Base-by-base conservation (phyloP, 1,140 invertebrate genomes). In the Apis mellifera region DNA sequence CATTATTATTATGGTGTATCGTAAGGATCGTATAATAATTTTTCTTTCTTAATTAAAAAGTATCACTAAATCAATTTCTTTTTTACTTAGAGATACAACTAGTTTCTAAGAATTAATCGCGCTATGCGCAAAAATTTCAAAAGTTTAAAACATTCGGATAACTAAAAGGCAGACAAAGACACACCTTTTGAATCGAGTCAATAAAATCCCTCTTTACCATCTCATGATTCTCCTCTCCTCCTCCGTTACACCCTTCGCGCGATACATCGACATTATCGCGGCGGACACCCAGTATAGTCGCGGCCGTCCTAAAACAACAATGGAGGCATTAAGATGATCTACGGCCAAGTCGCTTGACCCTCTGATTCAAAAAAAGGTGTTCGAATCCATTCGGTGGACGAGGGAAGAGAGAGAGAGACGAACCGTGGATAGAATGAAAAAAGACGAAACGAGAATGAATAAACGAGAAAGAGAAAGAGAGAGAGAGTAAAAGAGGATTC, bases 281-380 rank as follows among this genome's bases (percentile, higher is more conserved):
- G 69, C 87, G 90, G 89, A 92, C 90, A 93, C 89, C 88, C 89
- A 85, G 89, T 91, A 92, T 91, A 92, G 89, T 89, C 90, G 87
- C 89, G 90, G 90, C 89, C 91, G 92, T 93, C 93, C 93, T 93
- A 93, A 93, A 93, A 93, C 92, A 93, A 93, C 93, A 93, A 93
- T 93, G 93, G 92, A 93, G 91, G 92, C 92, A 93, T 93, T 93
- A 93, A 93, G 92, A 93, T 93, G 93, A 93, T 93, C 92, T 93
- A 93, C 93, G 90, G 90, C 90, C 91, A 87, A 92, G 90, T 93
- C 91, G 92, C 92, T 93, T 93, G 93, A 93, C 93, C 92, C 93
- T 92, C 92, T 92, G 90, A 93, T 92, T 93, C 90, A 92, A 93
- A 92, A 42, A 93, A 94, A 93, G 92, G 93, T 93, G 92, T 94